Evolutionary conservation across 2,888 invertebrate species (phyloP), one percentile per base, ranked within the genome.

Genomic region (Platypus cylindrus): DNA sequence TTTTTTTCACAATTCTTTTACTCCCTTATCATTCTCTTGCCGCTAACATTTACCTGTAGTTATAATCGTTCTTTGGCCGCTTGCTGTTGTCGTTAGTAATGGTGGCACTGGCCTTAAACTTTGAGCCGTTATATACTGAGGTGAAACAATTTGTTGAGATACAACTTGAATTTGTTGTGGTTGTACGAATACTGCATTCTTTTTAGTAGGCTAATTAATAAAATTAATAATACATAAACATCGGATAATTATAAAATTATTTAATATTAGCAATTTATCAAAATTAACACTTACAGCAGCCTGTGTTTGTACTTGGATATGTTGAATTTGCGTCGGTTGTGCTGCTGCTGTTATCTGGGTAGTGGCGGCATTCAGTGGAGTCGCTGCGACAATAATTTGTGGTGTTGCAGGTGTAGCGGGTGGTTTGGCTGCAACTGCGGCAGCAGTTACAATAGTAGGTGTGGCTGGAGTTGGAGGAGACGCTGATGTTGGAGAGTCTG

Each of bases 61-160:
- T 20, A 56, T 52, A 35, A 56, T 50, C 2, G 57, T 53, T 27
- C 56, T 46, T 43, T 57, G 58, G 12, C 54, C 55, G 4, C 49
- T 37, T 5, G 58, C 48, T 1, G 55, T 51, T 9, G 52, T 50
- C 2, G 58, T 53, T 32, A 59, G 41, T 12, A 61, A 41, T 1
- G 60, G 59, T 1, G 60, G 59, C 12, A 61, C 59, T 0, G 60
- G 61, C 34, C 60, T 47, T 40, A 56, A 47, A 9, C 52, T 49
- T 13, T 51, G 44, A 22, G 48, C 42, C 5, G 52, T 39, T 9
- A 49, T 45, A 13, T 50, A 48, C 29, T 52, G 52, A 24, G 50
- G 45, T 3, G 50, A 41, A 24, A 44, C 41, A 20, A 41, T 36
- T 23, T 38, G 41, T 15, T 36, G 36, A 2, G 41, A 31, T 4